phyloP scores from a whole-genome alignment of 2,113 vertebrate genomes.

The Mungos mungo region DNA sequence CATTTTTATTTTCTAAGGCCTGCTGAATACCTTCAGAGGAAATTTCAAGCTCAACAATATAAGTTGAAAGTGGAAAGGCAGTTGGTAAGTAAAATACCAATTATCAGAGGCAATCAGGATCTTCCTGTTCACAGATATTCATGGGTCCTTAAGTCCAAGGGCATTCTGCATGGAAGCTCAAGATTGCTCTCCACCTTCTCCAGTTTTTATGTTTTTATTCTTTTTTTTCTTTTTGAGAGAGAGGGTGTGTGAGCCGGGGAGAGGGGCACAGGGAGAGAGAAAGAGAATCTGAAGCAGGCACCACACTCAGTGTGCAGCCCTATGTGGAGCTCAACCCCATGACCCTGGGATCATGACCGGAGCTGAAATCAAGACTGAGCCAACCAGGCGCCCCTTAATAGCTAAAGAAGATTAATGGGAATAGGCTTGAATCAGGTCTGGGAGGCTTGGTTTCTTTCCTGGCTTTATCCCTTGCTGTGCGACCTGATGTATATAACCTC shows the following conservation, averaged over 20 bases:
- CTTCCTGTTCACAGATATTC: background rate
- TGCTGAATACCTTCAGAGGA: constrained; percentile 91
- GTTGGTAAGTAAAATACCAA: constrained; percentile 85
- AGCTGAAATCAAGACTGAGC: no score
- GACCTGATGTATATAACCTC: background rate
- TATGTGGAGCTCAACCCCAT: no score
- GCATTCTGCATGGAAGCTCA: background rate
- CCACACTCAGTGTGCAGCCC: no score
- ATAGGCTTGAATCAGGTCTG: background rate
- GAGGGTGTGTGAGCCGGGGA: no score
- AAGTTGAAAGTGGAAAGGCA: constrained; percentile 95
- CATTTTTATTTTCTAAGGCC: constrained; percentile 81
- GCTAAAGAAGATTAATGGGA: background rate
- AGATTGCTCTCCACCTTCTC: background rate
- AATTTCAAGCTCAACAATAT: constrained; percentile 90
- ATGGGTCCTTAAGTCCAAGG: background rate
- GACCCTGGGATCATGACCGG: no score
- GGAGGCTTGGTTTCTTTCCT: background rate
- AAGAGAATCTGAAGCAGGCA: no score
- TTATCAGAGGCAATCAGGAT: background rate
- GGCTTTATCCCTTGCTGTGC: background rate
- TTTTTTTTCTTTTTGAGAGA: no score
- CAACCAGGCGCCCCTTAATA: background rate
- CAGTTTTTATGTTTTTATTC: background rate
- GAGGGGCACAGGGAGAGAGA: no score